Base-by-base conservation (phyloP, 2,113 vertebrate species). In the Periophthalmodon schlosseri region DNA sequence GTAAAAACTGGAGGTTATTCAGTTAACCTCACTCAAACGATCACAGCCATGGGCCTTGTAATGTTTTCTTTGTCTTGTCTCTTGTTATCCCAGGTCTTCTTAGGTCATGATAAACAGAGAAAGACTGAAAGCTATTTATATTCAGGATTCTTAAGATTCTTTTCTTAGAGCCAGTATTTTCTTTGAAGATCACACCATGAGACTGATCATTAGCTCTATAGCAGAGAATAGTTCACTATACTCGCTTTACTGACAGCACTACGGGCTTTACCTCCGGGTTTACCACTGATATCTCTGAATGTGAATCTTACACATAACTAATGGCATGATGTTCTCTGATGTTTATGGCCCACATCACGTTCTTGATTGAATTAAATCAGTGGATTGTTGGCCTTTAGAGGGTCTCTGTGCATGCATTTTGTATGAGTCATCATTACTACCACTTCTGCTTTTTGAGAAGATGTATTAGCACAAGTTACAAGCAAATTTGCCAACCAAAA, bases 311-410 rank as follows among this genome's bases (percentile, higher is more conserved):
- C 64, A 65, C 33, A 18, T 75, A 75, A 52, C 70, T 79, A 71
- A 76, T 74, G 72, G 75, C 69, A 89, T 89, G 67, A 79, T 79
- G 50, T 88, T 76, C 77, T 75, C 77, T 75, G 79, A 69, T 46
- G 39, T 77, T 91, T 82, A 72, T 77, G 78, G 80, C 13, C 76
- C 71, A 6, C 75, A 80, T 92, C 87, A 87, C 88, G 84, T 85
- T 64, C 76, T 73, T 78, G 87, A 89, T 90, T 93, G 83, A 87
- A 86, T 90, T 92, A 92, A 82, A 93, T 93, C 84, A 77, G 84
- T 87, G 72, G 69, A 68, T 87, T 65, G 63, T 89, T 86, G 77
- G 87, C 75, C 71, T 73, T 90, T 83, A 91, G 69, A 23, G 72
- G 84, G 89, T 89, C 91, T 84, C 72, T 68, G 73, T 69, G 44